Percentiles rank a stretch among this genome's conserved stretches.
These are phyloP conservation scores for Leptinotarsa juncta DNA, from an alignment of 2,888 invertebrate genomes.

Conservation along the genomic window DNA sequence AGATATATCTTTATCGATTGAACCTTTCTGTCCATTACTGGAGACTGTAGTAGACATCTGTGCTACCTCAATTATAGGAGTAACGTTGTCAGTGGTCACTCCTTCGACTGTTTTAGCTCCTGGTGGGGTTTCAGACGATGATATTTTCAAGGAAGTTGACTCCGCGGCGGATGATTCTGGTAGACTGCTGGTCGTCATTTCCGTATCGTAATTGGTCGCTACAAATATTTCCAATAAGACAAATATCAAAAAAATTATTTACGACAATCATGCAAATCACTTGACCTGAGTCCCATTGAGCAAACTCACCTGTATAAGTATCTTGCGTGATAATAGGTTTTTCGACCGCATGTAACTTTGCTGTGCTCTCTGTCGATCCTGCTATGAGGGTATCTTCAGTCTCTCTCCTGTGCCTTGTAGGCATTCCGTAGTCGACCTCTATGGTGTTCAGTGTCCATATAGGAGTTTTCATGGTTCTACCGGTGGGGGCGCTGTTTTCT, in stretches of 20 bases:
- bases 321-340: slow-evolving; percentile 32
- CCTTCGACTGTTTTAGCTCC: background rate
- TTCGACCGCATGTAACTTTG: slow-evolving; percentile 19
- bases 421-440: slow-evolving; percentile 61
- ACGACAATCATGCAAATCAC: background rate
- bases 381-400: slow-evolving; percentile 62
- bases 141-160: slow-evolving; percentile 40
- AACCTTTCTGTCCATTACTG: background rate
- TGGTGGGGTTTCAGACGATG: background rate
- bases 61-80: slow-evolving; percentile 1
- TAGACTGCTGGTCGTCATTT: slow-evolving; percentile 44
- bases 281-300: slow-evolving; percentile 2
- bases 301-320: slow-evolving; percentile 29
- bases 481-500: slow-evolving; percentile 28
- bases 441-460: slow-evolving; percentile 64
- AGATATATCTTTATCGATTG: slow-evolving; percentile 33
- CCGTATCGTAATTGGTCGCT: slow-evolving; percentile 45
- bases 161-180: slow-evolving; percentile 46
- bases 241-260: background rate
- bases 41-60: slow-evolving; percentile 22
- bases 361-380: slow-evolving; percentile 52
- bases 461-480: slow-evolving; percentile 58
- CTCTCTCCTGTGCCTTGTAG: slow-evolving; percentile 64
- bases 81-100: slow-evolving; percentile 3
- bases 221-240: slow-evolving; percentile 8